Conservation (phyloP, 2,888 invertebrate species). For the Eupithecia exiguata region DNA sequence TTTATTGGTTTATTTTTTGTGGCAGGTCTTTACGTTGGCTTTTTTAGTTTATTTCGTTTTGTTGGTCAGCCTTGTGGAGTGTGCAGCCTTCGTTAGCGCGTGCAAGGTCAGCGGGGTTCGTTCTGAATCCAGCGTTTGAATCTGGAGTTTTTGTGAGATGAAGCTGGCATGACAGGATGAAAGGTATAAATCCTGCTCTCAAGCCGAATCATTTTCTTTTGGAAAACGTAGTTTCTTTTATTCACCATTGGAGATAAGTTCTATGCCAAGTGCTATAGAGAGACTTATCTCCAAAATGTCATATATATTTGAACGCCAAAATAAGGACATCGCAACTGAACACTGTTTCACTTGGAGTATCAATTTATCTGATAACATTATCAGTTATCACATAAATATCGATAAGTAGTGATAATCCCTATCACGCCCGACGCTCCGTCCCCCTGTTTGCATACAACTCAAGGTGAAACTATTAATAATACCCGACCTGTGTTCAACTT, state of each 20-base stretch:
- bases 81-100: slow-evolving; percentile 79
- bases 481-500: slow-evolving; percentile 11
- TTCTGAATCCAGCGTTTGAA: slow-evolving; percentile 51
- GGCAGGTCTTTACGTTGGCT: slow-evolving; percentile 70
- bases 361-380: slow-evolving; percentile 43
- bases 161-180: slow-evolving; percentile 37
- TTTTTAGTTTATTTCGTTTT: slow-evolving; percentile 65
- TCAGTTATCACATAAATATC: slow-evolving; percentile 67
- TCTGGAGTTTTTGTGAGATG: slow-evolving; percentile 47
- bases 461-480: slow-evolving; percentile 49
- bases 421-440: slow-evolving; percentile 56
- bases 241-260: neutral
- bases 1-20: slow-evolving; percentile 76
- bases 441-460: slow-evolving; percentile 50
- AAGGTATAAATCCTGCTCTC: slow-evolving; percentile 25
- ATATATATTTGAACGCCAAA: slow-evolving; percentile 1
- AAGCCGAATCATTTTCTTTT: neutral
- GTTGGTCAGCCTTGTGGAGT: slow-evolving; percentile 67
- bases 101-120: slow-evolving; percentile 74
- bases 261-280: neutral
- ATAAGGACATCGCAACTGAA: neutral
- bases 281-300: neutral
- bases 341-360: slow-evolving; percentile 20
- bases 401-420: slow-evolving; percentile 65
- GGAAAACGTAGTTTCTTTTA: neutral